A percentile compares a stretch with the other conserved stretches of the same genome.
phyloP scores from a whole-genome alignment of 1,140 invertebrate species.

The Cyphomyrmex costatus region DNA sequence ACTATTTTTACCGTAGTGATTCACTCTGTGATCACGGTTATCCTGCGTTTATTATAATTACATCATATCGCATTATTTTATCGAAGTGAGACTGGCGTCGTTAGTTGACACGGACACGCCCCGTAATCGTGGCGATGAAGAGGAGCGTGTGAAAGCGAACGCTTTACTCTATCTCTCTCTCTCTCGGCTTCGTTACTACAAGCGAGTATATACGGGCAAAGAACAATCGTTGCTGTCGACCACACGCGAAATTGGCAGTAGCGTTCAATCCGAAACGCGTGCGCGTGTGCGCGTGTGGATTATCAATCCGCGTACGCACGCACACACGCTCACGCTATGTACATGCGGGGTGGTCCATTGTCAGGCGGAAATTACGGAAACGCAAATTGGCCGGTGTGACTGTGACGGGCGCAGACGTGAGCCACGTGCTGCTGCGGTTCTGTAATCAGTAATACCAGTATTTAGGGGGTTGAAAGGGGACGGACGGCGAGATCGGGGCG shows the following conservation, averaged over 20 bases:
- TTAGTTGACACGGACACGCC: conserved; percentile 47
- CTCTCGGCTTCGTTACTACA: conserved; percentile 47
- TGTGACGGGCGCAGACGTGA: conserved; percentile 83
- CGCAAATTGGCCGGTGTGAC: conserved; percentile 86
- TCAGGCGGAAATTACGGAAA: conserved; percentile 84
- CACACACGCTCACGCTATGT: conserved; percentile 18
- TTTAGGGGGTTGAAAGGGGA: conserved; percentile 81
- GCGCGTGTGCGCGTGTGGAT: conserved; percentile 68
- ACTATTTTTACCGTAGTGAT: neutral
- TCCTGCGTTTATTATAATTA: conserved; percentile 23
- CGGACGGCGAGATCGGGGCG: conserved; percentile 73
- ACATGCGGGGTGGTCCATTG: conserved; percentile 78
- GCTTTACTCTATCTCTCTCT: conserved; percentile 52
- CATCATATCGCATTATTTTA: conserved; percentile 43
- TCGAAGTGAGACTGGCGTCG: conserved; percentile 51
- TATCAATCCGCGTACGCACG: conserved; percentile 65
- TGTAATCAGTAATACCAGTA: conserved; percentile 85
- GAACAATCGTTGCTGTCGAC: conserved; percentile 61
- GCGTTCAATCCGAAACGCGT: conserved; percentile 48
- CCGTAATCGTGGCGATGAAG: conserved; percentile 52
- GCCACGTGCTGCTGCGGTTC: conserved; percentile 86
- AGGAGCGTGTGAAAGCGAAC: conserved; percentile 62
- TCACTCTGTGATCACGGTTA: neutral
- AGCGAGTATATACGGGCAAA: conserved; percentile 48
- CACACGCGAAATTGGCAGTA: conserved; percentile 53